Base-by-base conservation (phyloP, 92 coral and sea anemone genomes). In the Palythoa grandiflora region DNA sequence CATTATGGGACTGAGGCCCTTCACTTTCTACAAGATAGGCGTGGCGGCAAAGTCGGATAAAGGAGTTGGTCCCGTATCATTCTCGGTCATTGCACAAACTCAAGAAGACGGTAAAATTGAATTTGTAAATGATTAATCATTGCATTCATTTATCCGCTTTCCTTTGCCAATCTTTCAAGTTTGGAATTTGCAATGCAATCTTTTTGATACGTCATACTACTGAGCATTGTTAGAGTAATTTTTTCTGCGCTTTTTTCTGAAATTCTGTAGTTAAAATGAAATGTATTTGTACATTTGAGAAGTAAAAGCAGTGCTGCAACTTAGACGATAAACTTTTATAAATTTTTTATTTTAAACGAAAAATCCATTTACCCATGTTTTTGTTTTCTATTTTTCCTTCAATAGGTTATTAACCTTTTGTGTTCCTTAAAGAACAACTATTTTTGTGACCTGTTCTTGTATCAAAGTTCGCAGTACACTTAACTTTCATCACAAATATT, bases 11-110 rank as follows among this genome's bases (percentile, higher is more conserved):
- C 93, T 97, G 19, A 80, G 88, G 7, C 98, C 99, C 3, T 93
- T 93, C 88, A 92, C 96, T 11, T 79, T 86, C 70, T 97, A 97
- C 87, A 88, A 90, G 68, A 87, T 97, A 68, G 98, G 91, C 38
- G 96, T 95, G 57, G 98, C 97, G 0, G 99, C 95, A 28, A 95
- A 89, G 86, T 95, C 99, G 14, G 96, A 90, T 57, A 88, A 85
- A 36, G 94, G 94, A 12, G 84, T 83, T 73, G 99, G 99, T 4
- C 98, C 99, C 17, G 91, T 90, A 83, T 95, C 99, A 0, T 95
- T 95, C 75, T 88, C 87, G 51, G 83, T 77, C 83, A 75, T 92
- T 16, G 99, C 88, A n/a, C 90, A 90, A 57, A 97, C 99, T 17
- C 66, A 40, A 74, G 96, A 97, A 78, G 98, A 91, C 73, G 91